These are phyloP conservation scores for Gephyroberyx darwinii DNA, from an alignment of 2,797 vertebrate genomes.

Conservation along the genomic window DNA sequence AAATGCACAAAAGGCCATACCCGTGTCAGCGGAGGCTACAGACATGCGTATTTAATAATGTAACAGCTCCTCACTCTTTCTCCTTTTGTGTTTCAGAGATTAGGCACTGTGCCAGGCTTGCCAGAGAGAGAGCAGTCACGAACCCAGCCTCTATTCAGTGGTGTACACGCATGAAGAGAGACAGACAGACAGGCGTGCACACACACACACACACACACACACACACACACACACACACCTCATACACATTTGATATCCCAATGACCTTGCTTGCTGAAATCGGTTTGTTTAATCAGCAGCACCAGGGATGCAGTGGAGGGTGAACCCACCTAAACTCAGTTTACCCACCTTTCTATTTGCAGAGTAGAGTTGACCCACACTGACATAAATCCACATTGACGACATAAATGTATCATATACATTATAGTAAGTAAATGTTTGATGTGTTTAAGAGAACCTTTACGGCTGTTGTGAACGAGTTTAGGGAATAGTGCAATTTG, in stretches of 20 bases:
- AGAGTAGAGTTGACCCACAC: no score
- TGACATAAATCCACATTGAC: no score
- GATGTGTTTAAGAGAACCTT: no score
- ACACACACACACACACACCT: neutral
- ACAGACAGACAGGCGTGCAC: neutral
- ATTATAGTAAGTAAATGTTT: no score
- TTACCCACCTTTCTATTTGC: no score
- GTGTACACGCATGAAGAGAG: neutral
- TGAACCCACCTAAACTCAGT: no score
- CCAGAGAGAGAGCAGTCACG: constrained; percentile 43
- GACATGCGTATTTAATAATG: constrained; percentile 71
- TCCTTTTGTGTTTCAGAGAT: constrained; percentile 70
- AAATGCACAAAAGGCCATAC: constrained; percentile 49
- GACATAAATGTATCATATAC: no score
- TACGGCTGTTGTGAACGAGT: no score
- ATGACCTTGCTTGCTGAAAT: neutral
- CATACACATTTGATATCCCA: neutral
- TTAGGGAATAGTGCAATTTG: neutral
- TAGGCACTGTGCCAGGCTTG: constrained; percentile 54
- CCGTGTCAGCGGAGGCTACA: constrained; percentile 57
- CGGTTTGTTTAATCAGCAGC: neutral
- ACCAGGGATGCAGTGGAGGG: no score
- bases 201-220: neutral
- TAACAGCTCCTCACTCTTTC: constrained; percentile 52
- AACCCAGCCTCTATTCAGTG: constrained; percentile 31